Percentiles rank a stretch among this genome's conserved stretches.
phyloP scores from a whole-genome alignment of 2,888 invertebrate species.

The Sepiola atlantica region DNA sequence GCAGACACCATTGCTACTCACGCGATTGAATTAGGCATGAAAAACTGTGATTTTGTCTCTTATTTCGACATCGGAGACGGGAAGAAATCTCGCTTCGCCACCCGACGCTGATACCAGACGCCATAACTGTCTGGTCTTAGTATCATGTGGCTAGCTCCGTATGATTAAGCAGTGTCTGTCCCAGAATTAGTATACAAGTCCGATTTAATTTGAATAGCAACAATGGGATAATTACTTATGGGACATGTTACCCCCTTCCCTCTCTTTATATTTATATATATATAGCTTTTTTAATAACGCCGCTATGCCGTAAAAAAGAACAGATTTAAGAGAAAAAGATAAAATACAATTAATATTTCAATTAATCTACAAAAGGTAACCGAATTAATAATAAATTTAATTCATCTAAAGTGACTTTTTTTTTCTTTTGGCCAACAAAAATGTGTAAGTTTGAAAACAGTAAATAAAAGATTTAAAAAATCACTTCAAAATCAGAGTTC shows the following conservation, averaged over 20 bases:
- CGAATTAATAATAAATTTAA: neutral
- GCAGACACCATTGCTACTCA: constrained; percentile 53
- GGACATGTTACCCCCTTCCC: neutral
- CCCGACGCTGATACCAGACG: constrained; percentile 50
- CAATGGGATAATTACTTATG: neutral
- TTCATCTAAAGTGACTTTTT: neutral
- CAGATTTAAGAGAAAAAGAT: neutral
- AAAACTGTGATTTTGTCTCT: constrained; percentile 61
- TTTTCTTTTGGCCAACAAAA: neutral
- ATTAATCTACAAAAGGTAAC: neutral
- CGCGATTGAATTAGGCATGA: constrained; percentile 64
- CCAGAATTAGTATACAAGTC: neutral
- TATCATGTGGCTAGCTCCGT: constrained; percentile 44
- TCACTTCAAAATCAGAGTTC: neutral
- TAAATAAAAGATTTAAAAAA: neutral
- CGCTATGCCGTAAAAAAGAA: neutral
- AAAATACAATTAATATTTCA: neutral
- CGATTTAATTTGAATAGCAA: neutral
- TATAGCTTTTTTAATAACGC: neutral
- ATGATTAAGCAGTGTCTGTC: neutral
- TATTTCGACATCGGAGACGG: constrained; percentile 62
- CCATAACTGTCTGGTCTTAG: constrained; percentile 50
- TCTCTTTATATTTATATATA: neutral
- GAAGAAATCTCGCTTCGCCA: constrained; percentile 62
- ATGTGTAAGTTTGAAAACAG: neutral